phyloP scores from a whole-genome alignment of 2,888 invertebrate genomes.

The Phyllotreta striolata region DNA sequence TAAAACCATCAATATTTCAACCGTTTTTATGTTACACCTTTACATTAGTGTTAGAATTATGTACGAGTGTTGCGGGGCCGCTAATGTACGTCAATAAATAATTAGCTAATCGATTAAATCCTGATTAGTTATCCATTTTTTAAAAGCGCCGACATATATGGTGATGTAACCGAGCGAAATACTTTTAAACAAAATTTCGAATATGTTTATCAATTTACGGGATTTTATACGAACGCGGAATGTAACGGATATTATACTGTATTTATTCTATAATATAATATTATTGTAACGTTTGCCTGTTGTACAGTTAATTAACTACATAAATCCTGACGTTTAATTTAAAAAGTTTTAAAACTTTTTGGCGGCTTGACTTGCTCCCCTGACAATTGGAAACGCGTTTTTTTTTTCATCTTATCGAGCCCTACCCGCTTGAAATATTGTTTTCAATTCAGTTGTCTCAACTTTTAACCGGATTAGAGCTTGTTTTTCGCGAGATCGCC shows the following conservation, averaged over 20 bases:
- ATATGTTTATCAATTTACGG: too few species aligned
- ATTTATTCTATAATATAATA: background rate
- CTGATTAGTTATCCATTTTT: background rate
- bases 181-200: too few species aligned
- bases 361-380: conserved; percentile 14
- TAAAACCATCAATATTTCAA: conserved; percentile 3
- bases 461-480: conserved; percentile 30
- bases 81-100: conserved; percentile 7
- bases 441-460: conserved; percentile 30
- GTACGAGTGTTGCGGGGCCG: background rate
- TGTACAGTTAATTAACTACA: background rate
- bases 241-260: conserved; percentile 3
- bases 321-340: conserved; percentile 12
- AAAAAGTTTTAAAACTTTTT: conserved; percentile 20
- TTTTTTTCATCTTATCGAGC: conserved; percentile 10
- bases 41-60: conserved; percentile 9
- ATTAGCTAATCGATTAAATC: conserved; percentile 1
- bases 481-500: conserved; percentile 27
- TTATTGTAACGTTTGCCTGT: background rate
- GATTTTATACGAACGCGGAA: background rate
- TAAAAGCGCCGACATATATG: too few species aligned
- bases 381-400: conserved; percentile 16
- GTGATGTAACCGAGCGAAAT: too few species aligned
- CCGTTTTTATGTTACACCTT: background rate
- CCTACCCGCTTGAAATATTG: conserved; percentile 21